Evolutionary conservation across 2,113 vertebrate genomes (phyloP), one percentile per base, ranked within the genome.

Genomic region (Puffinus mauretanicus): DNA sequence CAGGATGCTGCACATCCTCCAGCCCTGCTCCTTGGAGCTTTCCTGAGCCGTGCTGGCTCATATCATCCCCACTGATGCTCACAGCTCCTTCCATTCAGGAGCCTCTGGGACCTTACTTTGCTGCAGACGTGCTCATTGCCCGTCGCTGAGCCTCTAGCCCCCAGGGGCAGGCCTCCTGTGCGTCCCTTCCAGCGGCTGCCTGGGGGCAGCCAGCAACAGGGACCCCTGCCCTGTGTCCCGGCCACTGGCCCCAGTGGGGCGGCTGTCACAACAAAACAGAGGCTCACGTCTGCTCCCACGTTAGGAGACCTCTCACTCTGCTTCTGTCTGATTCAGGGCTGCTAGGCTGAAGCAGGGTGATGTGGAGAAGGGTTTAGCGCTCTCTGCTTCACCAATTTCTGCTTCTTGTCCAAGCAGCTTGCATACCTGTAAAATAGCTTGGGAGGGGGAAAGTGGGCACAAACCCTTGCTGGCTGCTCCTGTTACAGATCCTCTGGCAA

Each of bases 211-310:
- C 40, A 16, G 21, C 8, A 44, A 16, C 30, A 79, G 69, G 42
- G 42, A 61, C 46, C 24, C 20, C 20, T 73, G 16, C 7, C 34
- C 40, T 7, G 6, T 46, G 27, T 29, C 47, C 27, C 38, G 27
- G 47, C 17, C 25, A 18, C 16, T 42, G 24, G 57, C 9, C 12
- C 21, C 8, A 3, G 25, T 27, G 34, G 36, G 11, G 34, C 54
- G 21, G 26, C 46, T 14, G 16, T 55, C 65, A 61, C 0, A 0
- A 15, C 30, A 62, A 54, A 85, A 61, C 10, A n/a, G 36, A 17
- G 8, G 17, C 30, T 93, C 18, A 40, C 3, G 0, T 46, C 32
- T 72, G 34, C 6, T 49, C 10, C 57, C 42, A 25, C 0, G 0
- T 61, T 36, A 71, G 46, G 36, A 62, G 16, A 72, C 21, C 25